Evolutionary conservation across 2,888 invertebrate genomes (phyloP).

Genomic region (Dascillus cervinus): DNA sequence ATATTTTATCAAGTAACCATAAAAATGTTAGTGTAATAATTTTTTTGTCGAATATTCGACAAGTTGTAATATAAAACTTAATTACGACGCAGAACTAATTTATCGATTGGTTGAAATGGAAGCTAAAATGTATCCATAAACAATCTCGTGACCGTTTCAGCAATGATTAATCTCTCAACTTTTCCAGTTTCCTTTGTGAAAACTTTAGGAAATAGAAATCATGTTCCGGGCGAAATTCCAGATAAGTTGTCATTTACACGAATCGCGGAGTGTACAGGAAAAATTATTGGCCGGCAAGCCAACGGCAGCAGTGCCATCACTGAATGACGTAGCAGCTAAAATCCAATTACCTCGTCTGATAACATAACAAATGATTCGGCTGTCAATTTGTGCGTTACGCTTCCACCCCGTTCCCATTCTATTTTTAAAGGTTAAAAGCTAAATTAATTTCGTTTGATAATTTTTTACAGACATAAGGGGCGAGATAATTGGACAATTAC

Average conservation of each 20-base stretch:
- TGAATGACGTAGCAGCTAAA: slow-evolving; percentile 17
- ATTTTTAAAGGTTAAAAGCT: slow-evolving; percentile 11
- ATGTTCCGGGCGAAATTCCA: slow-evolving; percentile 2
- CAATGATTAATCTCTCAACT: too few relatives aligned
- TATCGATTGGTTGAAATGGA: too few relatives aligned
- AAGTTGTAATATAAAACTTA: too few relatives aligned
- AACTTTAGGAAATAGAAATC: slow-evolving; percentile 2
- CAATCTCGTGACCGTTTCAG: too few relatives aligned
- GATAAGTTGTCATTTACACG: slow-evolving; percentile 7
- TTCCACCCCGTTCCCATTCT: slow-evolving; percentile 13
- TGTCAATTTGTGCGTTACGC: slow-evolving; percentile 20
- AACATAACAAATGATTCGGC: slow-evolving; percentile 22
- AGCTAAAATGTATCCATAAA: too few relatives aligned
- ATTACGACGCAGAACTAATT: too few relatives aligned
- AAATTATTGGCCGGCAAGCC: slow-evolving; percentile 1
- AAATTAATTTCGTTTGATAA: slow-evolving; percentile 13
- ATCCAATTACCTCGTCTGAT: slow-evolving; percentile 23
- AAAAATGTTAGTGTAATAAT: too few relatives aligned
- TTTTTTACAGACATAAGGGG: slow-evolving; percentile 8
- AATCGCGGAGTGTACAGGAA: too few relatives aligned
- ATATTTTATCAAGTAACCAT: too few relatives aligned
- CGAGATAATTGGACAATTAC: slow-evolving; percentile 16
- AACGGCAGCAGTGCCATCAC: slow-evolving; percentile 7
- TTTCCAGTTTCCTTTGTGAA: too few relatives aligned
- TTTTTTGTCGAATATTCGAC: too few relatives aligned